Evolutionary conservation across 1,140 invertebrate species (phyloP).

Genomic region (Agrypnia vestita): DNA sequence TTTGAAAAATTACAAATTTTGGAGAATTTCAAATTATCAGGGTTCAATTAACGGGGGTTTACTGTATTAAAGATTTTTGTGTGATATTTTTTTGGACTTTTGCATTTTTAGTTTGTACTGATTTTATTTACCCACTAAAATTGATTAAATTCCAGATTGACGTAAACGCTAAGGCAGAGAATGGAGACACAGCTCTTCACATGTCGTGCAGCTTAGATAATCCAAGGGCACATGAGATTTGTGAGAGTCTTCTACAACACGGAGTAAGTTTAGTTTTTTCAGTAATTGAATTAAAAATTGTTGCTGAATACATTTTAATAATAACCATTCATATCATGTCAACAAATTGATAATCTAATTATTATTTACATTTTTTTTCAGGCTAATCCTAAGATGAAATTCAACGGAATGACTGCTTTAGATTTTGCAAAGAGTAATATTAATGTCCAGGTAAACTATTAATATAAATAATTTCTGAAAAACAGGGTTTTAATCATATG

Average conservation of each 20-base stretch:
- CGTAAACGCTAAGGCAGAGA: constrained; percentile 2
- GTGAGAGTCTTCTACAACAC: constrained; percentile 7
- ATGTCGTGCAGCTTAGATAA: not conserved
- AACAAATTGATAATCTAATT: not conserved
- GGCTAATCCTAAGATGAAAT: constrained; percentile 33
- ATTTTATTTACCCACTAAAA: too few relatives aligned
- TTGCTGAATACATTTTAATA: too few relatives aligned
- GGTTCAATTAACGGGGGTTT: too few relatives aligned
- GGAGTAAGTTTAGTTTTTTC: constrained; percentile 21
- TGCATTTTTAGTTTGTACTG: not conserved
- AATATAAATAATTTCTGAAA: not conserved
- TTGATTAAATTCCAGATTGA: constrained; percentile 24
- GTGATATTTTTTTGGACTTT: too few relatives aligned
- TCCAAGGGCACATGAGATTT: constrained; percentile 11
- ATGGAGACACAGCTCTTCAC: constrained; percentile 34
- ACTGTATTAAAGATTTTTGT: too few relatives aligned
- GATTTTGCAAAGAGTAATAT: constrained; percentile 42
- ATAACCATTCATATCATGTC: not conserved
- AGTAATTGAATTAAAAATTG: constrained; percentile 12
- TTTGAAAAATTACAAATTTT: too few relatives aligned
- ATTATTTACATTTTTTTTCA: constrained; percentile 20
- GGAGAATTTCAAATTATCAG: too few relatives aligned
- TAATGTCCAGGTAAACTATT: constrained; percentile 31
- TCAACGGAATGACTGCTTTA: constrained; percentile 4
- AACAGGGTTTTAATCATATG: too few relatives aligned